These are phyloP conservation scores for Donacobius atricapilla DNA, from an alignment of 2,113 vertebrate genomes.

Conservation along the genomic window DNA sequence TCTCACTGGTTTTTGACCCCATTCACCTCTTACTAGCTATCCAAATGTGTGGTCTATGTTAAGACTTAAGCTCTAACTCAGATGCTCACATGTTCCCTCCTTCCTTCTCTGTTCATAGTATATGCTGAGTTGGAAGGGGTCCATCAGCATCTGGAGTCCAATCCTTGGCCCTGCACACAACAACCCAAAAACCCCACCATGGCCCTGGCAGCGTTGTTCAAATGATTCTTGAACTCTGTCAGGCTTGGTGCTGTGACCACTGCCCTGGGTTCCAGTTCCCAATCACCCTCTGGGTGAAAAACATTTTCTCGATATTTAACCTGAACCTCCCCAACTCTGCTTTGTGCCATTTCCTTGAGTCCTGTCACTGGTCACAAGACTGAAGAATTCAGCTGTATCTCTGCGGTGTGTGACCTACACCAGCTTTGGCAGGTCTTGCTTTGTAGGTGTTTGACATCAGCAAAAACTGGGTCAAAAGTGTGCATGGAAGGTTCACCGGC, in stretches of 20 bases:
- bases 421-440: neutral
- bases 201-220: fast-evolving
- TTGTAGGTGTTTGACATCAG: neutral
- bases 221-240: neutral
- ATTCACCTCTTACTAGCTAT: neutral
- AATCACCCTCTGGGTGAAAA: neutral
- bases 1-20: neutral
- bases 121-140: neutral
- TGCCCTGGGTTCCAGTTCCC: neutral
- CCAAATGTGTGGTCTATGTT: neutral
- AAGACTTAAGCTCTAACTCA: neutral
- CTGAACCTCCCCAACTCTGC: neutral
- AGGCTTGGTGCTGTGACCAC: neutral
- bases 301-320: neutral
- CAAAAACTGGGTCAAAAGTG: neutral
- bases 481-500: neutral
- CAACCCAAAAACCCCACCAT: neutral
- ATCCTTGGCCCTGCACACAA: neutral
- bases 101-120: neutral
- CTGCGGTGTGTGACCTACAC: neutral
- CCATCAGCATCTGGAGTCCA: neutral
- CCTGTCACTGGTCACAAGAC: neutral
- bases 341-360: neutral
- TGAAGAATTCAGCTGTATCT: neutral
- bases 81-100: neutral